Evolutionary conservation across 2,797 vertebrate species (phyloP), one percentile per base, ranked within the genome.

Genomic region (Enteromius trimaculatus): DNA sequence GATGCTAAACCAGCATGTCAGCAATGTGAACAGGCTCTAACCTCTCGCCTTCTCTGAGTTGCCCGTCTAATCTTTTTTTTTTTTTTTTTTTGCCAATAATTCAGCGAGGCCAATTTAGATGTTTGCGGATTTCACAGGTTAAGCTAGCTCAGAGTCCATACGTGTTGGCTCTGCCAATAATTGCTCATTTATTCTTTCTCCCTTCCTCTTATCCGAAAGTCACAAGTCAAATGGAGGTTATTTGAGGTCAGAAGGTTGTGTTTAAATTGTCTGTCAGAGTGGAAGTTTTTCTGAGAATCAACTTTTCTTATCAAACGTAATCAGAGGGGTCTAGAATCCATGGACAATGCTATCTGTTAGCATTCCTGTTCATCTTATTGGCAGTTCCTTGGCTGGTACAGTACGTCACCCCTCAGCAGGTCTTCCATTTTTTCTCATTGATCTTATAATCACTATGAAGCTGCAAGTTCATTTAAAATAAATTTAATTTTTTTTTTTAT

Each of bases 151-250:
- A 49, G 42, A 86, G 39, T 21, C 84, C 60, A 82, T 83, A 77
- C 76, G 72, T 79, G 10, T 86, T 65, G 55, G 75, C 7, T 79
- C 78, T 68, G 83, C 78, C 80, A 80, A 82, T 44, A 37, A 65
- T 49, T 53, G 26, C 88, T 77, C 49, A 87, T 87, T 89, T 79
- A 81, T 83, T 47, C 39, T 88, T 80, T 17, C 58, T 66, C 53
- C n/a, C 31, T 42, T 13, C n/a, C 4, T 66, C 49, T 51, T n/a
- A n/a, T 65, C 13, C 29, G 47, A 83, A 65, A 60, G 75, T 58
- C 55, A 26, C 44, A 76, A 77, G 65, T 80, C 58, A 84, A 14
- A 34, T 21, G 8, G 23, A 79, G 69, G 68, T 19, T 47, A 72
- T 42, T 49, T 37, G 42, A 44, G 78, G 14, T 82, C 77, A 44